Percentiles rank a stretch among this genome's conserved stretches.
phyloP scores from a whole-genome alignment of 2,797 vertebrate genomes.

The Falco biarmicus region DNA sequence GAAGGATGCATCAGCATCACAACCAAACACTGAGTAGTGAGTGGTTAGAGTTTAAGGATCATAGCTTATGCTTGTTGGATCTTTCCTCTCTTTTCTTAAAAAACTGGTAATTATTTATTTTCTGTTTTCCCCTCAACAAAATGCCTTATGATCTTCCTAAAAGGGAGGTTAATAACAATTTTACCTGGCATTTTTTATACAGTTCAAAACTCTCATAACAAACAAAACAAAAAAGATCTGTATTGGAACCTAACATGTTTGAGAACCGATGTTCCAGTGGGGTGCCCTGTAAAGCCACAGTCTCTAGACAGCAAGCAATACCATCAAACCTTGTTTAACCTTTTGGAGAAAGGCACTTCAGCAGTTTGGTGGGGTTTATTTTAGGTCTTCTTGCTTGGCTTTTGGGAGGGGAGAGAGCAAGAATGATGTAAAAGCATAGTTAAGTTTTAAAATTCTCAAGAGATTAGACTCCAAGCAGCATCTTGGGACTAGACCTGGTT shows the following conservation, averaged over 20 bases:
- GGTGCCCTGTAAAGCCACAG: background rate
- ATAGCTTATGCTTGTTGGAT: background rate
- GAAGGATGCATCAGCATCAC: background rate
- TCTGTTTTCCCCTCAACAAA: background rate
- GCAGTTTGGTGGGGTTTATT: background rate
- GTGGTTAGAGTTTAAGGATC: background rate
- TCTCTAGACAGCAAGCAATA: background rate
- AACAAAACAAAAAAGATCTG: background rate
- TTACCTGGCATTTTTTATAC: background rate
- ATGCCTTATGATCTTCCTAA: background rate
- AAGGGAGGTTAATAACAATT: background rate
- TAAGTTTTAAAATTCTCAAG: background rate
- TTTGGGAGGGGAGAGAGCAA: background rate
- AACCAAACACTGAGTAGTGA: background rate
- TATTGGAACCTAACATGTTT: background rate
- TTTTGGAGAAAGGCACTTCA: background rate
- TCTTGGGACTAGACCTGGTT: background rate
- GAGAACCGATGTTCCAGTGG: background rate
- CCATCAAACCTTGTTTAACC: background rate
- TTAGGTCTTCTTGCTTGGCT: background rate
- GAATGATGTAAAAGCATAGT: background rate
- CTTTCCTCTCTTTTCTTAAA: background rate
- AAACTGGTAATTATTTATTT: background rate
- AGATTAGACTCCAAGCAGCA: background rate
- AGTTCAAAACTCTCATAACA: background rate